Evolutionary conservation across 37 sponge, comb jelly and placozoan species (phyloP), one percentile per base, ranked within the genome.

Genomic region (Trichoplax adhaerens): DNA sequence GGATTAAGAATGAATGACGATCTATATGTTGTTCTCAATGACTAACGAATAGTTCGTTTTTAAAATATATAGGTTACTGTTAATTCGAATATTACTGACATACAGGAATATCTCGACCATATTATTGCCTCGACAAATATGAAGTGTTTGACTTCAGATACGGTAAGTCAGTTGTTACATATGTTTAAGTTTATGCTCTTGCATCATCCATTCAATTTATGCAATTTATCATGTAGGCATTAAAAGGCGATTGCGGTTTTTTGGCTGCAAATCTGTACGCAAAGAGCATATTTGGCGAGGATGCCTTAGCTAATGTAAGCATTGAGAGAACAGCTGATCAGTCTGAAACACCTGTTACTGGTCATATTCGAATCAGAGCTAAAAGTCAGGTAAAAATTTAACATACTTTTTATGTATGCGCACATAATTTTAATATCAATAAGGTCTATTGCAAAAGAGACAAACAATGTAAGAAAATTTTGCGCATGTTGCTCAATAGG

Each of bases 231-330:
- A 50, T 12, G 7, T 70, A 88, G 88, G 94, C 99, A 0, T 82
- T 98, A 63, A 78, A 80, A 54, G 99, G 99, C 0, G 94, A 89
- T 56, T 92, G 94, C 79, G 91, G 91, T 3, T 93, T 98, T 67
- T 77, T 98, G 65, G 94, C 99, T 57, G 99, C 99, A 57, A 98
- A 98, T 64, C 71, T 98, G 3, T 98, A 98, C 77, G 99, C 99
- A 56, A 79, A 82, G 4, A 86, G 88, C 55, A 86, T 98, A 2
- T 98, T 98, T 82, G 99, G 99, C 55, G 99, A 98, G 55, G 99
- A 98, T 63, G 99, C 99, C 12, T 83, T 98, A 7, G 99, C 99
- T 7, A 98, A 98, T 69, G 54, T 98, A 57, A 89, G 91, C 76
- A 76, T 98, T 65, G 90, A 89, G 77, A 84, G 83, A 66, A 54